A percentile compares a stretch with the other conserved stretches of the same genome.
Evolutionary conservation across 2,113 vertebrate species (phyloP).

Genomic region (Mystacornis crossleyi): DNA sequence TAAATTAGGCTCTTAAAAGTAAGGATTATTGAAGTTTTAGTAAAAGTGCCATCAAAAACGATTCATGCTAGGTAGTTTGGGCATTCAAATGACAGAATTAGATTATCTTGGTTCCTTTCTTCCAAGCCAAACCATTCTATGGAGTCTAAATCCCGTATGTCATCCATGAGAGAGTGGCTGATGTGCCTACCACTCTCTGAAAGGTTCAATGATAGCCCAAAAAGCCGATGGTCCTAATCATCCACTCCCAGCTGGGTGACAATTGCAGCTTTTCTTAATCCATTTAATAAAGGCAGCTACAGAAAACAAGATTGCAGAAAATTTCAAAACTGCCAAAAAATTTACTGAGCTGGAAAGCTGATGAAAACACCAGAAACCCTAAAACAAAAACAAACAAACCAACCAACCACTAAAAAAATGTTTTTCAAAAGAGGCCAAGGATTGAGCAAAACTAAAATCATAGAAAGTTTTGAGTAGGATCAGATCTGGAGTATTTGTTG

Average conservation of each 20-base stretch:
- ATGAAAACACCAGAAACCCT: neutral
- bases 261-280: neutral
- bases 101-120: neutral
- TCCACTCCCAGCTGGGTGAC: neutral
- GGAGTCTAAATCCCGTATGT: fast-evolving
- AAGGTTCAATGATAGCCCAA: neutral
- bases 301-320: neutral
- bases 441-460: neutral
- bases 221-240: neutral
- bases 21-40: neutral
- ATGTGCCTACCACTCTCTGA: neutral
- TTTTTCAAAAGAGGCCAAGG: neutral
- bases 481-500: neutral
- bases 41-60: neutral
- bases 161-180: neutral
- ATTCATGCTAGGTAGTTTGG: neutral
- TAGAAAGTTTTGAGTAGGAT: neutral
- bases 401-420: neutral
- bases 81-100: neutral
- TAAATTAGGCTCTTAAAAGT: neutral
- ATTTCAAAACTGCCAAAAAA: neutral
- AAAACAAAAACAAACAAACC: neutral
- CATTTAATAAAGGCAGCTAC: neutral
- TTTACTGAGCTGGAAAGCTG: neutral
- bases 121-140: neutral